Percentiles rank a stretch among this genome's conserved stretches.
Evolutionary conservation across 2,888 invertebrate genomes (phyloP).

Genomic region (Lycaena phlaeas): DNA sequence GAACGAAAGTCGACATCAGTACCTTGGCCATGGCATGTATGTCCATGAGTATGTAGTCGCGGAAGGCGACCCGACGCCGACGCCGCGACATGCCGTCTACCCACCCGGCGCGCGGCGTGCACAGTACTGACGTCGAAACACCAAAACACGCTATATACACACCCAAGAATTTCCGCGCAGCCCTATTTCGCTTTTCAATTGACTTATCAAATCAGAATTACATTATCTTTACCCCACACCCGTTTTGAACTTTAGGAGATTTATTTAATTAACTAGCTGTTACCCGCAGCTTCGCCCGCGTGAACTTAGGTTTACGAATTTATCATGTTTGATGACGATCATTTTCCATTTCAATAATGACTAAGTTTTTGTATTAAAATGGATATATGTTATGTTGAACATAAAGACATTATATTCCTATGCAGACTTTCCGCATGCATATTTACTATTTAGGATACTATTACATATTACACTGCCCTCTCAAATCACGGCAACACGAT

Average conservation of each 20-base stretch:
- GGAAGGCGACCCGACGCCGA: conserved; percentile 60
- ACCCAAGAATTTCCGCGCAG: conserved; percentile 19
- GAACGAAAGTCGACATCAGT: conserved; percentile 16
- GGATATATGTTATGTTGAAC: no score
- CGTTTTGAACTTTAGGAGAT: not conserved
- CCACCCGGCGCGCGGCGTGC: conserved; percentile 49
- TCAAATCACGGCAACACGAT: no score
- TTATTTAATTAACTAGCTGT: not conserved
- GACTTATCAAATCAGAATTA: conserved; percentile 8
- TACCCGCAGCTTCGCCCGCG: no score
- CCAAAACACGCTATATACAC: conserved; percentile 14
- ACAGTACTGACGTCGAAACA: conserved; percentile 37
- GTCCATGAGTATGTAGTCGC: conserved; percentile 65
- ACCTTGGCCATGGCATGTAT: conserved; percentile 66
- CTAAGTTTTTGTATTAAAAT: no score
- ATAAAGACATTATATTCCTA: no score
- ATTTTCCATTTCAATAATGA: no score
- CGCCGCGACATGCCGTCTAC: conserved; percentile 53
- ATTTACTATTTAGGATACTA: no score
- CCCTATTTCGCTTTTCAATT: conserved; percentile 17
- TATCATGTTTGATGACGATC: no score
- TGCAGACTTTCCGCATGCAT: no score
- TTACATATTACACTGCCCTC: no score
- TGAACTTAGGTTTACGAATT: no score
- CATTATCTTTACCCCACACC: conserved; percentile 5